Percentiles rank a stretch among this genome's conserved stretches.
phyloP scores from a whole-genome alignment of 2,888 invertebrate genomes.

The Linhomoeus sp. region DNA sequence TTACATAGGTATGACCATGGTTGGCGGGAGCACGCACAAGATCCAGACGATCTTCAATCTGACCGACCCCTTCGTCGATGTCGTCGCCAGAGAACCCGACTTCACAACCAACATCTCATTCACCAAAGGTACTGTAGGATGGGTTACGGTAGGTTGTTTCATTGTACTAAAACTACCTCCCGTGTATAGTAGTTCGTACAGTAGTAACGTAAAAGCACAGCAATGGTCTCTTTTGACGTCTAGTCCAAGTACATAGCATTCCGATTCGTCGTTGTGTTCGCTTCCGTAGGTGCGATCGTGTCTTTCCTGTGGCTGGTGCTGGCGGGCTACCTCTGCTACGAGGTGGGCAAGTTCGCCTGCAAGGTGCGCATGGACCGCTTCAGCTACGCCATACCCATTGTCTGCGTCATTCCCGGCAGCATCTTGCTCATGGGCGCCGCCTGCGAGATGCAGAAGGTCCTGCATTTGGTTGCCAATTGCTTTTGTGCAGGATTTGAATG shows the following conservation, averaged over 20 bases:
- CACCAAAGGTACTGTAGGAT: too few relatives aligned
- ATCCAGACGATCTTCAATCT: slow-evolving; percentile 1
- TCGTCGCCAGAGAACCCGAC: too few relatives aligned
- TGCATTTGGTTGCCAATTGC: too few relatives aligned
- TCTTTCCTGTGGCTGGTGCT: neutral
- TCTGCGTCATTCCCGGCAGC: slow-evolving; percentile 66
- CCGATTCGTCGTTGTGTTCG: too few relatives aligned
- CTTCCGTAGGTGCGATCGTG: neutral
- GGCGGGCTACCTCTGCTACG: slow-evolving; percentile 24
- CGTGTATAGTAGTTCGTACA: too few relatives aligned
- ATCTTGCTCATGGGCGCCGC: slow-evolving; percentile 59
- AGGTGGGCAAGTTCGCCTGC: slow-evolving; percentile 32
- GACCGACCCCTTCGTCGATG: neutral
- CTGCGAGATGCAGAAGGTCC: neutral
- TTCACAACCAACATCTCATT: too few relatives aligned
- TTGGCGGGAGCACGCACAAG: neutral
- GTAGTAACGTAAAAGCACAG: too few relatives aligned
- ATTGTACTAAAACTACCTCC: slow-evolving; percentile 3
- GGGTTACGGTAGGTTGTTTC: too few relatives aligned
- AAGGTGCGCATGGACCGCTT: slow-evolving; percentile 55
- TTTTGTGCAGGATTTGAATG: too few relatives aligned
- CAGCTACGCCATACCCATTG: slow-evolving; percentile 83
- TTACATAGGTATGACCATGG: too few relatives aligned
- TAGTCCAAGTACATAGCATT: too few relatives aligned
- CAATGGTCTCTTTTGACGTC: too few relatives aligned